Evolutionary conservation across 2,888 invertebrate genomes (phyloP).

Genomic region (Apoderus coryli): DNA sequence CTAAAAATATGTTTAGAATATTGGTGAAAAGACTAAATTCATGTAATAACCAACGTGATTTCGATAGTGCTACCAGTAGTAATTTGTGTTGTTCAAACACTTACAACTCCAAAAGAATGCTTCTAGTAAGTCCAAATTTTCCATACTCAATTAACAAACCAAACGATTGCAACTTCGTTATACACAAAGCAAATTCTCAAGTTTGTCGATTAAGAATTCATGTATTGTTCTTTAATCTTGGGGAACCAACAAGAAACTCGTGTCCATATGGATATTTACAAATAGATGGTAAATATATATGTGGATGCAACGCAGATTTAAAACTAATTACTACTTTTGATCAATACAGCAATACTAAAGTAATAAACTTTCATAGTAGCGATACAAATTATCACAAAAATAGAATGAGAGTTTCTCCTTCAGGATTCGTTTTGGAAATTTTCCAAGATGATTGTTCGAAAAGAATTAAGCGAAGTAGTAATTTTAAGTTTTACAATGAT

Average conservation of each 20-base stretch:
- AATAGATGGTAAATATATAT: constrained; percentile 40
- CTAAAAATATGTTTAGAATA: constrained; percentile 35
- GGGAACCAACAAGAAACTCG: constrained; percentile 24
- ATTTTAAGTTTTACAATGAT: constrained; percentile 15
- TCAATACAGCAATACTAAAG: constrained; percentile 29
- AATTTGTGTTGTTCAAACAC: constrained; percentile 10
- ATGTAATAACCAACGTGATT: no score
- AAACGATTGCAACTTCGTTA: constrained; percentile 37
- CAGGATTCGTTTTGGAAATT: constrained; percentile 41
- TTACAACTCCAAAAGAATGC: constrained; percentile 34
- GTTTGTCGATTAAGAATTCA: constrained; percentile 39
- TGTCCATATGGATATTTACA: constrained; percentile 39
- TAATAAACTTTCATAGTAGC: constrained; percentile 32
- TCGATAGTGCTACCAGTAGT: no score
- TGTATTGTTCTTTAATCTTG: constrained; percentile 41
- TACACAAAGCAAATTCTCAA: constrained; percentile 34
- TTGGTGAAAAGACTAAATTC: constrained; percentile 39
- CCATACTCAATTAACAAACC: constrained; percentile 32
- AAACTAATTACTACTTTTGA: constrained; percentile 28
- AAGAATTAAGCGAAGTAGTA: constrained; percentile 13
- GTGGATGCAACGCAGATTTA: constrained; percentile 39
- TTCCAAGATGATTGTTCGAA: constrained; percentile 39
- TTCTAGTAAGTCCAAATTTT: constrained; percentile 42
- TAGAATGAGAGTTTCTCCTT: constrained; percentile 24
- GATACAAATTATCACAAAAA: constrained; percentile 32